A percentile compares a stretch with the other conserved stretches of the same genome.
These are phyloP conservation scores for Microctonus brassicae DNA, from an alignment of 2,888 invertebrate species.

Conservation along the genomic window DNA sequence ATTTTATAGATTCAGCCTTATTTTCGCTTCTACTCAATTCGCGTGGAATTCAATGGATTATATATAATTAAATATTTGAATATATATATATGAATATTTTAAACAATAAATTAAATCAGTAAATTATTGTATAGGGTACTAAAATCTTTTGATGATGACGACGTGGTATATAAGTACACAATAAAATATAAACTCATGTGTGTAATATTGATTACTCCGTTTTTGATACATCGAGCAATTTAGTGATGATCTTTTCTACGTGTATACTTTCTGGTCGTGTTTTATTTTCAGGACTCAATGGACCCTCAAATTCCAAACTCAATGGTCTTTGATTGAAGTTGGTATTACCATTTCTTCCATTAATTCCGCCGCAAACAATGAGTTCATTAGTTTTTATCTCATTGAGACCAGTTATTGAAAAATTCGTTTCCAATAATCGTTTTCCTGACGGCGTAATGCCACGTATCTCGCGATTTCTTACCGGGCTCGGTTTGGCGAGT, in stretches of 20 bases:
- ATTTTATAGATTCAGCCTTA: slow-evolving; percentile 12
- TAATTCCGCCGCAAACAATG: slow-evolving; percentile 13
- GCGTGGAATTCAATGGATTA: background rate
- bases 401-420: slow-evolving; percentile 61
- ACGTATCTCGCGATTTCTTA: slow-evolving; percentile 51
- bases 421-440: slow-evolving; percentile 59
- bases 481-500: slow-evolving; percentile 54
- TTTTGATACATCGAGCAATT: slow-evolving; percentile 51
- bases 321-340: slow-evolving; percentile 52
- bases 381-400: slow-evolving; percentile 56
- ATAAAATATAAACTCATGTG: background rate
- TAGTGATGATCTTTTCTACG: slow-evolving; percentile 56
- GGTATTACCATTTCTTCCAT: slow-evolving; percentile 32
- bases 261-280: slow-evolving; percentile 52
- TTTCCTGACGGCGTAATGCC: slow-evolving; percentile 37
- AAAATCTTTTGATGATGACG: background rate
- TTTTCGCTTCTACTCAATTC: slow-evolving; percentile 19
- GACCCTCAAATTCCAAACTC: slow-evolving; percentile 56
- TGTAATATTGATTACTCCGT: slow-evolving; percentile 13
- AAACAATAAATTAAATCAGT: slow-evolving; percentile 15
- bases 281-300: slow-evolving; percentile 50
- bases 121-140: background rate
- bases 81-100: background rate
- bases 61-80: background rate
- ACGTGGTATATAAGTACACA: background rate